Evolutionary conservation across 2,888 invertebrate genomes (phyloP).

Genomic region (Dichetophora obliterata): DNA sequence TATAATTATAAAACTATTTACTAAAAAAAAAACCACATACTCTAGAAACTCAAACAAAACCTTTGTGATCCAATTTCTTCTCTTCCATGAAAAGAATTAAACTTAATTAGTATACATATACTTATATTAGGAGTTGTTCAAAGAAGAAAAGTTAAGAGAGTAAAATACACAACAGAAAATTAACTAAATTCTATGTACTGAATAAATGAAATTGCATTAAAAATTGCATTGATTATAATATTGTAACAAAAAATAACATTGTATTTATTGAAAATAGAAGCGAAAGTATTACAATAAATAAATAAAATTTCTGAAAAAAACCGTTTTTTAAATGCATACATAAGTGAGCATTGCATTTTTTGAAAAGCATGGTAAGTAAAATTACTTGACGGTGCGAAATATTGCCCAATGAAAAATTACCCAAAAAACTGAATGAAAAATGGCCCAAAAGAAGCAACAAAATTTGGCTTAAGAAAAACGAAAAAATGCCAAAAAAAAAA

Average conservation of each 20-base stretch:
- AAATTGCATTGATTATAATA: conserved; percentile 34
- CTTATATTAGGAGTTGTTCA: neutral
- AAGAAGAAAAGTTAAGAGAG: neutral
- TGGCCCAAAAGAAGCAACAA: too few species aligned
- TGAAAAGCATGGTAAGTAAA: neutral
- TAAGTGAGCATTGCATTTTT: neutral
- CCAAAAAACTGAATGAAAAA: too few species aligned
- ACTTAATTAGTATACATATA: conserved; percentile 23
- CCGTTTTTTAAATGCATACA: conserved; percentile 8
- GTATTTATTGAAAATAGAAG: conserved; percentile 27
- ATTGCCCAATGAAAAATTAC: too few species aligned
- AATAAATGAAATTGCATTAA: conserved; percentile 21
- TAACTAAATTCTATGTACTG: neutral
- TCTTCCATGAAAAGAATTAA: conserved; percentile 44
- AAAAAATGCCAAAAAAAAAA: too few species aligned
- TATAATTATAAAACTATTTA: neutral
- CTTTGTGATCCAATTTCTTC: conserved; percentile 47
- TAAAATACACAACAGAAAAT: neutral
- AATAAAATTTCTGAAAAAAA: conserved; percentile 24
- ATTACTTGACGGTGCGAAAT: too few species aligned
- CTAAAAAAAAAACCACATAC: neutral
- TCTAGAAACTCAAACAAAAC: conserved; percentile 37
- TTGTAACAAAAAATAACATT: conserved; percentile 22
- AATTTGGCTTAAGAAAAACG: too few species aligned
- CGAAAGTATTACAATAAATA: conserved; percentile 5